These are phyloP conservation scores for Uria aalge DNA, from an alignment of 2,113 vertebrate species.

Conservation along the genomic window DNA sequence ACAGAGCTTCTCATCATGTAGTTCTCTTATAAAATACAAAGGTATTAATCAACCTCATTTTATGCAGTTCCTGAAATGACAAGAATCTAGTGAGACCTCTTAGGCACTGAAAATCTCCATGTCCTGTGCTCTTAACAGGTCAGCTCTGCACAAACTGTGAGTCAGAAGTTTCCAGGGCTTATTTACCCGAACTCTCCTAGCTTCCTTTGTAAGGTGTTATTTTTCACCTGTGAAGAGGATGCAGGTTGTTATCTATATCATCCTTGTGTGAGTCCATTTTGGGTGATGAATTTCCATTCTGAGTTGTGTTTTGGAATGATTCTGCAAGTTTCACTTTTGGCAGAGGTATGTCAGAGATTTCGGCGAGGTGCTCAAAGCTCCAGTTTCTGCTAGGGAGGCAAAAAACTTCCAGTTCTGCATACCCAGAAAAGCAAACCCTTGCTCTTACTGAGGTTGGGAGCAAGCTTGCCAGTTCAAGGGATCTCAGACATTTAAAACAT, in stretches of 20 bases:
- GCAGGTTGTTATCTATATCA: background rate
- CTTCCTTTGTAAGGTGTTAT: background rate
- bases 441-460: background rate
- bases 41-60: background rate
- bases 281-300: background rate
- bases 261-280: background rate
- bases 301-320: background rate
- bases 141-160: background rate
- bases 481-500: background rate
- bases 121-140: background rate
- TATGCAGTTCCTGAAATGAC: background rate
- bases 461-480: background rate
- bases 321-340: background rate
- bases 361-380: rapidly evolving
- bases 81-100: background rate
- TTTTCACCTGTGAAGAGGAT: background rate
- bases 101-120: background rate
- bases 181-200: background rate
- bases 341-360: background rate
- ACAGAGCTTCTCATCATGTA: background rate
- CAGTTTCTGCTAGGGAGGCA: background rate
- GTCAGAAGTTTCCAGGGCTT: background rate
- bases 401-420: background rate
- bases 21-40: background rate
- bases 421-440: background rate